phyloP scores from a whole-genome alignment of 1,140 invertebrate species.

The Patella vulgata region DNA sequence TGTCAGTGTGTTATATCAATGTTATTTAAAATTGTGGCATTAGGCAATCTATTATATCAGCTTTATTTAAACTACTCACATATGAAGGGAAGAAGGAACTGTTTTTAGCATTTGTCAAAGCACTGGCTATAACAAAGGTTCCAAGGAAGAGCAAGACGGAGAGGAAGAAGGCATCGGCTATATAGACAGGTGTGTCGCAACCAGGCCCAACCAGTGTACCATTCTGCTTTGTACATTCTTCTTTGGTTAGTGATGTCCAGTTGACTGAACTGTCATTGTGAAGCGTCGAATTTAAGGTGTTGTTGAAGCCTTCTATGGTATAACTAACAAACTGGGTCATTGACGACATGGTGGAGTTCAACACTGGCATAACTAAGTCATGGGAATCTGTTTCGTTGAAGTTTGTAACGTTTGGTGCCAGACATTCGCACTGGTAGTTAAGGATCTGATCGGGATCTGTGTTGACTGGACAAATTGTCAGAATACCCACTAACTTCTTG shows the following conservation, averaged over 20 bases:
- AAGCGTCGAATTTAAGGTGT: slow-evolving; percentile 3
- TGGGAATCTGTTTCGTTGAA: slow-evolving; percentile 13
- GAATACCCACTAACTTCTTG: slow-evolving; percentile 67
- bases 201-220: slow-evolving; percentile 80
- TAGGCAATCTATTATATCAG: too few relatives aligned
- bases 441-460: slow-evolving; percentile 35
- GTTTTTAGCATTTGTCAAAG: slow-evolving; percentile 93
- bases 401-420: slow-evolving; percentile 31
- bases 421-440: slow-evolving; percentile 50
- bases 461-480: slow-evolving; percentile 46
- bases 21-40: too few relatives aligned
- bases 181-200: slow-evolving; percentile 69
- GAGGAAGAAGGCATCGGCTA: slow-evolving; percentile 89
- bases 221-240: slow-evolving; percentile 32
- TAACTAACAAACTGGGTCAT: slow-evolving; percentile 3
- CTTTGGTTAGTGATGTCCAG: slow-evolving; percentile 30
- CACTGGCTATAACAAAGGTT: slow-evolving; percentile 89
- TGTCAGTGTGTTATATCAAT: too few relatives aligned
- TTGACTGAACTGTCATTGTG: slow-evolving; percentile 20
- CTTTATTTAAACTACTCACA: too few relatives aligned
- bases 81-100: slow-evolving; percentile 88
- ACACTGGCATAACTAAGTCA: slow-evolving; percentile 3
- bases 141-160: slow-evolving; percentile 93
- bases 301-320: neutral
- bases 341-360: neutral